These are phyloP conservation scores for Sphaeramia orbicularis DNA, from an alignment of 2,797 vertebrate genomes.

Conservation along the genomic window DNA sequence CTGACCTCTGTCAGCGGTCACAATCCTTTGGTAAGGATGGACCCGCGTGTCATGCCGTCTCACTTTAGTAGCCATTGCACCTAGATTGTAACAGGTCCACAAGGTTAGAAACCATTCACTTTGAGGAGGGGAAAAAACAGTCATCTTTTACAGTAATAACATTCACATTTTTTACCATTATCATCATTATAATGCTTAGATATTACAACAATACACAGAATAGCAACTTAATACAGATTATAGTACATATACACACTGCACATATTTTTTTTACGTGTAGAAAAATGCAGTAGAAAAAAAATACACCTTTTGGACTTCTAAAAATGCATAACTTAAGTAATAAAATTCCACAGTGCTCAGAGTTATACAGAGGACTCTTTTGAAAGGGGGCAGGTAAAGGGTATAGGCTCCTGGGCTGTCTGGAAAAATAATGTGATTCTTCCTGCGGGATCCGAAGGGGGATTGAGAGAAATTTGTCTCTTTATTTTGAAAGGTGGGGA, in stretches of 20 bases:
- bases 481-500: conserved; percentile 79
- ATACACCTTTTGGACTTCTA: conserved; percentile 69
- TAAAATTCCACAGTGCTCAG: conserved; percentile 82
- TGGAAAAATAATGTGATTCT: conserved; percentile 68
- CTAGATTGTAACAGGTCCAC: conserved; percentile 98
- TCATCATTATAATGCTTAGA: conserved; percentile 68
- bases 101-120: conserved; percentile 95
- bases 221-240: conserved; percentile 75
- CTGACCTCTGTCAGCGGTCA: conserved; percentile 99
- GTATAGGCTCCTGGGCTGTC: conserved; percentile 67
- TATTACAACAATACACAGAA: conserved; percentile 77
- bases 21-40: conserved; percentile 99
- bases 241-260: conserved; percentile 66
- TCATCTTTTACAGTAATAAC: conserved; percentile 85
- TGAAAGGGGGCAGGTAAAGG: conserved; percentile 62
- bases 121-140: conserved; percentile 80
- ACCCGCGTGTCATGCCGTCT: conserved; percentile 99
- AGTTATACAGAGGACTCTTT: conserved; percentile 65
- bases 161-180: conserved; percentile 79
- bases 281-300: conserved; percentile 78
- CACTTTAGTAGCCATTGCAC: conserved; percentile 99
- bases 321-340: conserved; percentile 82
- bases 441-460: conserved; percentile 69
- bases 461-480: conserved; percentile 76
- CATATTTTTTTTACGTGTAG: conserved; percentile 50